Evolutionary conservation across 2,888 invertebrate genomes (phyloP).

Genomic region (Xylocampa areola): DNA sequence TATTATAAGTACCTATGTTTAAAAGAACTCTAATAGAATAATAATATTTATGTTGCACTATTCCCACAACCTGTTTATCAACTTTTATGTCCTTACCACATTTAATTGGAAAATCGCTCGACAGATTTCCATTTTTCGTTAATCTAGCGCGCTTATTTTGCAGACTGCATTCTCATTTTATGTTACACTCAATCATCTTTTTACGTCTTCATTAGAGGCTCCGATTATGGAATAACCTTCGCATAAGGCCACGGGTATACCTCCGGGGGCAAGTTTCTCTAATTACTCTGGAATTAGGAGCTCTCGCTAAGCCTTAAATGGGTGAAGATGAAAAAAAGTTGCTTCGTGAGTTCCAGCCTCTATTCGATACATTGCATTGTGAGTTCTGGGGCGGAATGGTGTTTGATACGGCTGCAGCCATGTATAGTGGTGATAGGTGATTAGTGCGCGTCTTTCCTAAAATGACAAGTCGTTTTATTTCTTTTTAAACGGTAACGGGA

Average conservation of each 20-base stretch:
- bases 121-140: slow-evolving; percentile 15
- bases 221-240: slow-evolving; percentile 66
- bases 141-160: slow-evolving; percentile 23
- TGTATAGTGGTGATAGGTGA: slow-evolving; percentile 27
- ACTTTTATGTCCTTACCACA: not conserved
- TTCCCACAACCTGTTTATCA: not conserved
- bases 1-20: too few relatives aligned
- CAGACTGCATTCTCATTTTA: slow-evolving; percentile 21
- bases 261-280: slow-evolving; percentile 78
- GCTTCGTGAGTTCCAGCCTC: slow-evolving; percentile 57
- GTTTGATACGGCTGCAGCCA: slow-evolving; percentile 21
- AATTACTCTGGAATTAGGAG: slow-evolving; percentile 80
- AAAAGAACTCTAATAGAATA: too few relatives aligned
- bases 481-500: slow-evolving; percentile 42
- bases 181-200: slow-evolving; percentile 45
- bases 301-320: slow-evolving; percentile 69
- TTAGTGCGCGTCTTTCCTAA: slow-evolving; percentile 36
- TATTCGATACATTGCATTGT: slow-evolving; percentile 35
- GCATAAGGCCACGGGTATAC: slow-evolving; percentile 59
- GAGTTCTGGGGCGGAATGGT: slow-evolving; percentile 1
- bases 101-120: slow-evolving; percentile 8
- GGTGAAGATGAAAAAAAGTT: slow-evolving; percentile 69
- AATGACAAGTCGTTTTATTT: slow-evolving; percentile 36
- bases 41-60: too few relatives aligned
- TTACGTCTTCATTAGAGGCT: slow-evolving; percentile 68